These are phyloP conservation scores for Callipepla californica DNA, from an alignment of 2,113 vertebrate species.

Conservation along the genomic window DNA sequence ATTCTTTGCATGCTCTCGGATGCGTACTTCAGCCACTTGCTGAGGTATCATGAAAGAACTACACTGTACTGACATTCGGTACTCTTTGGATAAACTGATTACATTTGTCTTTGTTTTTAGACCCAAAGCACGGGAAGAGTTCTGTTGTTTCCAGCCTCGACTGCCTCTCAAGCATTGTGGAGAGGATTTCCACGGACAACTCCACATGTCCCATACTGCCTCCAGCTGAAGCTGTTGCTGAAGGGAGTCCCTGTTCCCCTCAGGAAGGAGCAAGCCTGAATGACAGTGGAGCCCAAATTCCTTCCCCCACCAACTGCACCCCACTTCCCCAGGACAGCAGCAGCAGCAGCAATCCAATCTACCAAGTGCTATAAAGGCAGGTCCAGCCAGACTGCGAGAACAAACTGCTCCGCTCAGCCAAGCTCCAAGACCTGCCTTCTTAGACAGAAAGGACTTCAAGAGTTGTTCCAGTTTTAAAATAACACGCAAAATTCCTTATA, in stretches of 20 bases:
- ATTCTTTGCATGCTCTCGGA: not conserved
- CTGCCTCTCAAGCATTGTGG: constrained; percentile 97
- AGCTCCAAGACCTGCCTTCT: not conserved
- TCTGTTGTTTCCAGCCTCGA: constrained; percentile 94
- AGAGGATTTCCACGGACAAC: constrained; percentile 94
- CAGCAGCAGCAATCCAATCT: constrained; percentile 84
- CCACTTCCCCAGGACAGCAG: constrained; percentile 79
- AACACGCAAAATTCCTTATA: constrained; percentile 65
- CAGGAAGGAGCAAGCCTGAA: constrained; percentile 67
- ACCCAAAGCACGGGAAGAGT: constrained; percentile 83
- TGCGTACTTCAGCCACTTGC: not conserved
- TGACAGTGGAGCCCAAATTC: constrained; percentile 69
- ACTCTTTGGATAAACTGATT: not conserved
- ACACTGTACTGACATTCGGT: not conserved
- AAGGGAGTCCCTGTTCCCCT: constrained; percentile 79
- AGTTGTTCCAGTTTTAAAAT: constrained; percentile 57
- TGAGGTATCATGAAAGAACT: not conserved
- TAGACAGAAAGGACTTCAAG: constrained; percentile 19
- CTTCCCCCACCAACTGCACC: constrained; percentile 72
- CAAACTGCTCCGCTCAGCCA: not conserved
- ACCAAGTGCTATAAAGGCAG: constrained; percentile 89
- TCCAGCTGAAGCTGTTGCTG: constrained; percentile 72
- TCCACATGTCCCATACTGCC: constrained; percentile 79
- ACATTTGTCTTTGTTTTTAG: constrained; percentile 58
- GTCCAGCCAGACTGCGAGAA: not conserved